Evolutionary conservation across 2,797 vertebrate genomes (phyloP).

Genomic region (Xiphophorus birchmanni): DNA sequence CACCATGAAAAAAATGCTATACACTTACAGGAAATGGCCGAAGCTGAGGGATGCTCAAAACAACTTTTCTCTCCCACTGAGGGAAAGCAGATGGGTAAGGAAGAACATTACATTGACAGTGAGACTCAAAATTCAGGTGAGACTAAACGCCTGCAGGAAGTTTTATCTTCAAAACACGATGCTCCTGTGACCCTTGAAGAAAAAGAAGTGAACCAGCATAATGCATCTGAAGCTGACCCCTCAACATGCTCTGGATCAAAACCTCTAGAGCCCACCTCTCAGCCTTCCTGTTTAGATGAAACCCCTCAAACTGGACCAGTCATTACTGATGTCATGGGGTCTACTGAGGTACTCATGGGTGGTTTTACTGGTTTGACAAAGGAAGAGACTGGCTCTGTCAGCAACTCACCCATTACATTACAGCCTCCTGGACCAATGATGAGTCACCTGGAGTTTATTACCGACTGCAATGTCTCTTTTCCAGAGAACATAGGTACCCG

Average conservation of each 20-base stretch:
- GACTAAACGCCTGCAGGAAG: conserved; percentile 18
- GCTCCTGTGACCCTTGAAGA: conserved; percentile 29
- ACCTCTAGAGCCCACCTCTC: conserved; percentile 21
- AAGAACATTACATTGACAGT: conserved; percentile 7
- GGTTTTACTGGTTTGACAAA: conserved; percentile 26
- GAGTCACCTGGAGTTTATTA: conserved; percentile 77
- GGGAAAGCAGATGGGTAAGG: conserved; percentile 25
- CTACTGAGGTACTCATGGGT: conserved; percentile 2
- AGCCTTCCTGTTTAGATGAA: conserved; percentile 43
- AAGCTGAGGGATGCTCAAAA: conserved; percentile 1
- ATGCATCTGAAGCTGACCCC: conserved; percentile 28
- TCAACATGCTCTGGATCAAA: conserved; percentile 27
- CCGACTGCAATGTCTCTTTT: conserved; percentile 64
- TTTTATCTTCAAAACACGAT: conserved; percentile 22
- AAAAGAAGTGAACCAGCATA: conserved; percentile 33
- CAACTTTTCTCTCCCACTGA: conserved; percentile 23
- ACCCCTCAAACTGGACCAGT: conserved; percentile 23
- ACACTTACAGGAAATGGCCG: conserved; percentile 15
- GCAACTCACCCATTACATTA: conserved; percentile 45
- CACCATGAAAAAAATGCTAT: conserved; percentile 21
- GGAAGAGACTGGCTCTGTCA: conserved; percentile 33
- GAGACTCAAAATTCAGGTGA: conserved; percentile 31
- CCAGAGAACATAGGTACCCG: conserved; percentile 47
- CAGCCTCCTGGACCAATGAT: conserved; percentile 74
- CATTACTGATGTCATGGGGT: conserved; percentile 14